A percentile compares a stretch with the other conserved stretches of the same genome.
phyloP scores from a whole-genome alignment of 2,797 vertebrate genomes.

The Macropus fuliginosus region DNA sequence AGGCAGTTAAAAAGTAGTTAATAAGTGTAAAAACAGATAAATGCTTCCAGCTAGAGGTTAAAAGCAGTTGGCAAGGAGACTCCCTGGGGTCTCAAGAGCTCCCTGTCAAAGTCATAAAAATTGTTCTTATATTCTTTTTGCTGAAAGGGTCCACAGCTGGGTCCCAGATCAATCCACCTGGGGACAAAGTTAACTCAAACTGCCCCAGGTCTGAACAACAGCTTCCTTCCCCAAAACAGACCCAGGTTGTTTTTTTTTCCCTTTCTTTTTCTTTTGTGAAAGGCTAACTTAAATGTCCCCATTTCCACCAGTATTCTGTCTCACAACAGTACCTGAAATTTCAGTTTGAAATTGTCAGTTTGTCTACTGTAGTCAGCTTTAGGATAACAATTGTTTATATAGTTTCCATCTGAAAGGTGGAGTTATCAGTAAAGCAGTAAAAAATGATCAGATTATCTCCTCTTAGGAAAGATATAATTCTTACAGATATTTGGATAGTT shows the following conservation, averaged over 20 bases:
- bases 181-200: not conserved
- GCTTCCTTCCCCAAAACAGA: not conserved
- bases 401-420: not conserved
- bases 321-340: not conserved
- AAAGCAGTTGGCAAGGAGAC: not conserved
- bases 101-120: not conserved
- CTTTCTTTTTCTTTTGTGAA: not conserved
- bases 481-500: not conserved
- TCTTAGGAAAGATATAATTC: not conserved
- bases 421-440: not conserved
- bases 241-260: not conserved
- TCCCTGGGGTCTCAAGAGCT: not conserved
- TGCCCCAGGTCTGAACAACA: not conserved
- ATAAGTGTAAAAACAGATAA: not conserved
- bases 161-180: not conserved
- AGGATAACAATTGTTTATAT: not conserved
- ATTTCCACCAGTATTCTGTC: not conserved
- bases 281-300: not conserved
- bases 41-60: conserved; percentile 2
- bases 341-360: not conserved
- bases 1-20: not conserved
- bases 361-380: not conserved
- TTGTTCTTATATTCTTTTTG: not conserved
- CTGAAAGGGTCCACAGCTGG: not conserved
- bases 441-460: not conserved